Evolutionary conservation across 2,888 invertebrate genomes (phyloP).

Genomic region (Lottia scabra): DNA sequence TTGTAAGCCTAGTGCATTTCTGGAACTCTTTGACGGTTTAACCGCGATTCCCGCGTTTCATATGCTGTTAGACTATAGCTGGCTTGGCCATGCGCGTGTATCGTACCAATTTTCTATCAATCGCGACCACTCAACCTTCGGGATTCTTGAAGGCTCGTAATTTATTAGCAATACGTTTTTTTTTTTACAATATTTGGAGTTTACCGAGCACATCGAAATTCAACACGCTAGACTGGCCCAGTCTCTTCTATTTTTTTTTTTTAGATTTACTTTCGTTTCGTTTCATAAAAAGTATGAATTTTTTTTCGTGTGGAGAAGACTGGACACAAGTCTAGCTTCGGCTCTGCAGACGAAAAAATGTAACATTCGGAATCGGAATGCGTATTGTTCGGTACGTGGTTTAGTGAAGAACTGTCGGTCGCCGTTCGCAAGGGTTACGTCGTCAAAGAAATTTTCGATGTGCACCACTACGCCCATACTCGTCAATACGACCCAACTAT

Average conservation of each 20-base stretch:
- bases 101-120: not conserved
- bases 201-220: not conserved
- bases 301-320: not conserved
- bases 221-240: not conserved
- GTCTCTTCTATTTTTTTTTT: no score
- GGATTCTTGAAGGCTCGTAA: not conserved
- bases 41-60: not conserved
- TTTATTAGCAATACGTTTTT: not conserved
- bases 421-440: not conserved
- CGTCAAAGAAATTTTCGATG: not conserved
- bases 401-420: not conserved
- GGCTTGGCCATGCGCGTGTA: not conserved
- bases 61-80: not conserved
- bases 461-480: not conserved
- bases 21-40: not conserved
- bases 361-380: not conserved
- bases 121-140: not conserved
- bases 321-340: no score
- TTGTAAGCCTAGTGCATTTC: not conserved
- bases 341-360: not conserved
- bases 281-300: no score
- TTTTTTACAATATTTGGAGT: not conserved
- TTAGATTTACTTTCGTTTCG: no score
- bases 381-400: not conserved
- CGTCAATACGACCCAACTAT: not conserved